A percentile compares a stretch with the other conserved stretches of the same genome.
These are phyloP conservation scores for Meloidogyne chitwoodi DNA, from an alignment of 1,140 invertebrate genomes.

Conservation along the genomic window DNA sequence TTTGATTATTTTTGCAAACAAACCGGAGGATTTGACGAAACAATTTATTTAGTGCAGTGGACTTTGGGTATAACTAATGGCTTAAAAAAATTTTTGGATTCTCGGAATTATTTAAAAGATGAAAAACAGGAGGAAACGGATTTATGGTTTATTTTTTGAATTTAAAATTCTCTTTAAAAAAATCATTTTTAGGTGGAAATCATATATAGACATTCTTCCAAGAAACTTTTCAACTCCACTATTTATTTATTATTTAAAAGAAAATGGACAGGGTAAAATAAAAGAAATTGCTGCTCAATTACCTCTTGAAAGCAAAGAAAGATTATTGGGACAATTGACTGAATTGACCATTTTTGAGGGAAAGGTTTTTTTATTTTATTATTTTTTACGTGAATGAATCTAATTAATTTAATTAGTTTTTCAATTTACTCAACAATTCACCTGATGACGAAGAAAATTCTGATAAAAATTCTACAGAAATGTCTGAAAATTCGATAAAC, in stretches of 20 bases:
- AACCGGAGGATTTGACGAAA: neutral
- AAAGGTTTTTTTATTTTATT: constrained; percentile 3
- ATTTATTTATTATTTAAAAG: constrained; percentile 6
- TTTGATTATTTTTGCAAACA: constrained; percentile 1
- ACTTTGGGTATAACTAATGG: neutral
- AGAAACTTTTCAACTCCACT: constrained; percentile 18
- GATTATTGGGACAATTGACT: constrained; percentile 7
- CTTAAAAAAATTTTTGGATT: neutral
- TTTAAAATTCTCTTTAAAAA: too few relatives aligned
- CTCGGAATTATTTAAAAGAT: too few relatives aligned
- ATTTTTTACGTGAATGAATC: neutral
- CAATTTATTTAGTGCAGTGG: neutral
- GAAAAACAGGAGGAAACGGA: too few relatives aligned
- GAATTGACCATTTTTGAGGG: constrained; percentile 13
- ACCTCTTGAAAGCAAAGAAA: constrained; percentile 1
- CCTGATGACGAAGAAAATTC: neutral
- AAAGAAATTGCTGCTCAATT: constrained; percentile 2
- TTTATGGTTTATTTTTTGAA: too few relatives aligned
- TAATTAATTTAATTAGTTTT: constrained; percentile 1
- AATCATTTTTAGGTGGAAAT: constrained; percentile 9
- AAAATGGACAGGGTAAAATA: neutral
- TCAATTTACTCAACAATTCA: neutral
- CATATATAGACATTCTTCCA: constrained; percentile 20
- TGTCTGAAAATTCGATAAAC: neutral
- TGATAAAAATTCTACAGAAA: neutral